These are phyloP conservation scores for Coregonus suidteri DNA, from an alignment of 2,797 vertebrate genomes.

Conservation along the genomic window DNA sequence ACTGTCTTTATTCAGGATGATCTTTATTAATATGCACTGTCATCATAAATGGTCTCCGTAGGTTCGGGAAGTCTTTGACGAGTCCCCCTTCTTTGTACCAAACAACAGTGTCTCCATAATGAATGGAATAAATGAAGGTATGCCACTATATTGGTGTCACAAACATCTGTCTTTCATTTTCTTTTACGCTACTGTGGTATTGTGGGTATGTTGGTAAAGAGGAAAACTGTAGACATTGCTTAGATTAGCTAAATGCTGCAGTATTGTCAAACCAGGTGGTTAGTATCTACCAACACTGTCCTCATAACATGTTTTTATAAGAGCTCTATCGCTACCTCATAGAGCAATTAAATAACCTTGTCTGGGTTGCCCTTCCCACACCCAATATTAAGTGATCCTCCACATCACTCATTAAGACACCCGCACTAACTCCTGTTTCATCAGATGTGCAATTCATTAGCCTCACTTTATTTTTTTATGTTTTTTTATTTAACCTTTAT, in stretches of 20 bases:
- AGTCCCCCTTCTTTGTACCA: slow-evolving; percentile 94
- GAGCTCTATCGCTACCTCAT: slow-evolving; percentile 45
- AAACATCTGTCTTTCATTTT: background rate
- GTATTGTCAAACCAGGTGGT: slow-evolving; percentile 40
- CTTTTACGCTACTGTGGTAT: background rate
- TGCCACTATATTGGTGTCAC: background rate
- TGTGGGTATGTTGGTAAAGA: background rate
- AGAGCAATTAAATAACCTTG: slow-evolving; percentile 51
- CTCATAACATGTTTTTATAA: slow-evolving; percentile 47
- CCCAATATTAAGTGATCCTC: slow-evolving; percentile 56
- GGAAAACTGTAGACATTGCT: background rate
- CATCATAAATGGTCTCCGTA: slow-evolving; percentile 54
- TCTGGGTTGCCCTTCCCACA: slow-evolving; percentile 7
- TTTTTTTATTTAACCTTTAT: no score
- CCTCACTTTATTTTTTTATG: slow-evolving; percentile 54
- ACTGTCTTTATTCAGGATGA: background rate
- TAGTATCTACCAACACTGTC: slow-evolving; percentile 33
- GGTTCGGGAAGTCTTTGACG: slow-evolving; percentile 88
- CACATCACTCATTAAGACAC: slow-evolving; percentile 42
- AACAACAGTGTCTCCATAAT: slow-evolving; percentile 91
- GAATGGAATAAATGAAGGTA: slow-evolving; percentile 95
- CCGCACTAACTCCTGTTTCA: slow-evolving; percentile 56
- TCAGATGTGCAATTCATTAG: slow-evolving; percentile 64
- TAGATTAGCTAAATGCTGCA: slow-evolving; percentile 8
- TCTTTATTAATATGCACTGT: slow-evolving; percentile 13